Conservation (phyloP, 2,113 vertebrate genomes). For the Pomatostomus ruficeps region DNA sequence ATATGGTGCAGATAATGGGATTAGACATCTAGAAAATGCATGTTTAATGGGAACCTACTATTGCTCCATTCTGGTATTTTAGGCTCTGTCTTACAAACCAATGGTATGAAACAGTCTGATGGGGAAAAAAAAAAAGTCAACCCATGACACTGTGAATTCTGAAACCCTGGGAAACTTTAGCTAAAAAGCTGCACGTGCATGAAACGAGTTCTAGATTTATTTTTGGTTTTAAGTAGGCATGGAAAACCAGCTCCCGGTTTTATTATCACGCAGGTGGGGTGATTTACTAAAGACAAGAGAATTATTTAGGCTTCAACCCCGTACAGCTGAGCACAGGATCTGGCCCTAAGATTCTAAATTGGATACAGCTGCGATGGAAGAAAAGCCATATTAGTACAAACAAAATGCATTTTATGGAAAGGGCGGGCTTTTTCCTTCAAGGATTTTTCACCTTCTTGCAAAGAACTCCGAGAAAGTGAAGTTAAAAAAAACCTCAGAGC, state of each 20-base stretch:
- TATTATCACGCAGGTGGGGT: neutral
- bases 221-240: neutral
- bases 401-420: neutral
- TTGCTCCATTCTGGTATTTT: neutral
- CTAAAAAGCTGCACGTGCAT: neutral
- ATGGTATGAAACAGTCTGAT: neutral
- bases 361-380: neutral
- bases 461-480: neutral
- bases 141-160: neutral
- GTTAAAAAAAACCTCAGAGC: conserved; percentile 32
- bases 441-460: neutral
- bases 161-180: neutral
- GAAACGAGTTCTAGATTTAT: neutral
- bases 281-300: neutral
- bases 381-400: neutral
- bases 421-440: neutral
- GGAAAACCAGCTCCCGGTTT: neutral
- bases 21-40: conserved; percentile 35
- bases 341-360: neutral
- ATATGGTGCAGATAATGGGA: conserved; percentile 1
- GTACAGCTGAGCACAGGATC: neutral
- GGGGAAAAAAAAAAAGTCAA: neutral
- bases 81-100: neutral
- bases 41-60: neutral
- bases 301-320: neutral